Conservation (phyloP, 2,797 vertebrate genomes). For the Uromys caudimaculatus region DNA sequence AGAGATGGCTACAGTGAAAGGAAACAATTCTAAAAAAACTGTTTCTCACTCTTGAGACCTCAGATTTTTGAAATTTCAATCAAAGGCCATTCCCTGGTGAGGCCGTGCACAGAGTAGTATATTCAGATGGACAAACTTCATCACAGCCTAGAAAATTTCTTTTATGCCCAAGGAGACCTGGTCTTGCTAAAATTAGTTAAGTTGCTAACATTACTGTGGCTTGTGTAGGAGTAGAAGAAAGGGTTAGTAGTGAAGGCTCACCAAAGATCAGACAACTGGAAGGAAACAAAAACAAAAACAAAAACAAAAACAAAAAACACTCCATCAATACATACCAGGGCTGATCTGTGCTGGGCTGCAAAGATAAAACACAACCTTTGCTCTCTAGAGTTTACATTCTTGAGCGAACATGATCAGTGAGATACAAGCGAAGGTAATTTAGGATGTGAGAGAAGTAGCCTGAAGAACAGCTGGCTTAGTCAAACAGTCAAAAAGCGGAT, state of each 20-base stretch:
- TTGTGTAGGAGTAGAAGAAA: not conserved
- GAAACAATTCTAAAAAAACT: not conserved
- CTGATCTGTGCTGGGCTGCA: too few relatives aligned
- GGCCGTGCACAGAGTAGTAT: not conserved
- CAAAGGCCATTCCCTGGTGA: not conserved
- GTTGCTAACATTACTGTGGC: not conserved
- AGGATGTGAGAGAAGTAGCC: not conserved
- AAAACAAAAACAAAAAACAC: too few relatives aligned
- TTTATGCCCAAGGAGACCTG: not conserved
- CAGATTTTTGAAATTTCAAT: not conserved
- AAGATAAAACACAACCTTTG: not conserved
- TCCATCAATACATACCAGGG: too few relatives aligned
- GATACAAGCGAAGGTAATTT: rapidly evolving
- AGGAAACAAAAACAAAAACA: not conserved
- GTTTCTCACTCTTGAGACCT: not conserved
- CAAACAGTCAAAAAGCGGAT: not conserved
- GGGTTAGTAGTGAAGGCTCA: too few relatives aligned
- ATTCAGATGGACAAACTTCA: not conserved
- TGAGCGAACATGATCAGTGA: rapidly evolving
- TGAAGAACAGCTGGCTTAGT: too few relatives aligned
- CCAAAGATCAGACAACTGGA: not conserved
- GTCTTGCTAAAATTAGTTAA: not conserved
- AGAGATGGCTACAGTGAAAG: not conserved
- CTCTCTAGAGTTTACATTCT: not conserved
- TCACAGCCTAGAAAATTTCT: not conserved